Base-by-base conservation (phyloP, 2,797 vertebrate species). In the Neopelma chrysocephalum region DNA sequence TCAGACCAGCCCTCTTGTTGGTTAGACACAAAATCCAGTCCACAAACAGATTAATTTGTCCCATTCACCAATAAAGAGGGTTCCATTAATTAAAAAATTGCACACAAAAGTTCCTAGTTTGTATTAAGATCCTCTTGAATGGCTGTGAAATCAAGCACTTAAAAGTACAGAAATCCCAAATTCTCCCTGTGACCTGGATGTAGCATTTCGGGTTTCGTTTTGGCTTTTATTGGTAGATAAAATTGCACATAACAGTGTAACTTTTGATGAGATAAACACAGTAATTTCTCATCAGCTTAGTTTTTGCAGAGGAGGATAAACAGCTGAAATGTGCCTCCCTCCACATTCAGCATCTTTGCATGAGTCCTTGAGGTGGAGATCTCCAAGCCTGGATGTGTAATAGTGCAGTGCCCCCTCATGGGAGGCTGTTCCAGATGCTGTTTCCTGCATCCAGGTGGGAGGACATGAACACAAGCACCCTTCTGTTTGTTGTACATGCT, bases 351-450 rank as follows among this genome's bases (percentile, higher is more conserved):
- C 51, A 53, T 38, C 53, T 47, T 27, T 32, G 25, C 42, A 2
- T 0, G 20, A 23, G 27, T 51, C 62, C 60, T 82, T 40, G 56
- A 73, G 56, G 58, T 21, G 26, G 34, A 50, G 42, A 4, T 25
- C 23, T 45, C 31, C 5, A 6, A 34, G 50, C 4, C 43, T 69
- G 54, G 16, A 17, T 88, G 8, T 27, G 26, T 78, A 64, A 64
- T 77, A 9, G 70, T 9, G 3, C 21, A 58, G 82, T 96, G 88
- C 88, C 94, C 90, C 15, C 91, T 95, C 40, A 83, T 69, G 95
- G 95, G 70, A 86, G 83, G 58, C 50, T 72, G 29, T 15, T 90
- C 64, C 80, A 45, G 56, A 6, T 0, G 2, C 26, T 21, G 11
- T 20, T 36, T 87, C 48, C 56, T 17, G 60, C 10, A 5, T 27